phyloP scores from a whole-genome alignment of 2,888 invertebrate species.

The Himalopsyche tibetana region DNA sequence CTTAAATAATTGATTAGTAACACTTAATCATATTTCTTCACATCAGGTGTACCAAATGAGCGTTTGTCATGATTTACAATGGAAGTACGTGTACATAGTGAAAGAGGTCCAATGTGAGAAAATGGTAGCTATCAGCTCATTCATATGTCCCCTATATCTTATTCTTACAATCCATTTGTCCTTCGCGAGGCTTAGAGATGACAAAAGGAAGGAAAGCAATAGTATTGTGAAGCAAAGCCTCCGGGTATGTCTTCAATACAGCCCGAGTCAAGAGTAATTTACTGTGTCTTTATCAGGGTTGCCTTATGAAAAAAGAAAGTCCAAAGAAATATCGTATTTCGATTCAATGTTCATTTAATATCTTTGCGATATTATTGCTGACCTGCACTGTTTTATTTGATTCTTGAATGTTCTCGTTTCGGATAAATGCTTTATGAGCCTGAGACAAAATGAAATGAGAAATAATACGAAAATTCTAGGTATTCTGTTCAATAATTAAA shows the following conservation, averaged over 20 bases:
- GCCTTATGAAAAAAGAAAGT: constrained; percentile 41
- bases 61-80: constrained; percentile 55
- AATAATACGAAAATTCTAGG: background rate
- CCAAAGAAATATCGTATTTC: constrained; percentile 42
- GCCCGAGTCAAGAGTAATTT: constrained; percentile 57
- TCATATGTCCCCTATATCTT: constrained; percentile 57
- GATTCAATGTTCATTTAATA: constrained; percentile 38
- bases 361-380: constrained; percentile 31
- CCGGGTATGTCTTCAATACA: constrained; percentile 59
- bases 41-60: constrained; percentile 50
- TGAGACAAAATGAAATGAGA: constrained; percentile 22
- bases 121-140: constrained; percentile 58
- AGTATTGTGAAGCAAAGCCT: constrained; percentile 60
- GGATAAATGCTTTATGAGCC: background rate
- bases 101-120: constrained; percentile 45
- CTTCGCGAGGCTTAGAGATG: constrained; percentile 55
- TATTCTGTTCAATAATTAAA: too few species aligned
- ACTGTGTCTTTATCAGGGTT: constrained; percentile 54
- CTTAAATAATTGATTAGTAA: too few species aligned
- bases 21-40: constrained; percentile 46
- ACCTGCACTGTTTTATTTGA: constrained; percentile 29
- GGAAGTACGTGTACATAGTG: constrained; percentile 39
- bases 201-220: constrained; percentile 62
- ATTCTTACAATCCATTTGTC: constrained; percentile 61
- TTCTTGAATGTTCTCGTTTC: background rate